Evolutionary conservation across 2,113 vertebrate species (phyloP), one percentile per base, ranked within the genome.

Genomic region (Oryzias woworae): DNA sequence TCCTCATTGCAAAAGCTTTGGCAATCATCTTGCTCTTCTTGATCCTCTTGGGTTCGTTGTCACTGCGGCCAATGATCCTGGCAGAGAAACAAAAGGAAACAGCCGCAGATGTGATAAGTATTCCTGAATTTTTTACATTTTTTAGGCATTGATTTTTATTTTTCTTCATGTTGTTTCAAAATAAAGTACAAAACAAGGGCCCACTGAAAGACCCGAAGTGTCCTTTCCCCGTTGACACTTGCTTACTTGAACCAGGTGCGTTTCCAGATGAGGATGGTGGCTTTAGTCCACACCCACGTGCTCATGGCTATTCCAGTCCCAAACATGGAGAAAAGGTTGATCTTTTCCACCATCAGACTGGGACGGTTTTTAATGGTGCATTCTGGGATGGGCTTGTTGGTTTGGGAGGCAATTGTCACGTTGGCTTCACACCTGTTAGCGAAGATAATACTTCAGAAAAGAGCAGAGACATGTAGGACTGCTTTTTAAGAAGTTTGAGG

Each of bases 21-120:
- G 97, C 97, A 0, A 99, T 99, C 97, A 99, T 99, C 87, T 95
- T 97, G 91, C 97, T 99, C 88, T 98, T 98, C 88, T 98, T 98
- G 76, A 99, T 96, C 84, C 97, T 92, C 80, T 98, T 99, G 62
- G 96, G 97, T 26, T 98, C 96, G 7, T 98, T 93, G 1, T 96
- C 95, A 5, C 96, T 96, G 12, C 94, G 94, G 15, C 97, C 96
- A 0, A 95, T 94, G 74, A 99, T 91, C 88, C 97, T 99, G 72
- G 17, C 3, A 69, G 36, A 26, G 15, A 17, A 50, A 24, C 24
- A 56, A 4, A 48, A 72, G 53, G 26, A 24, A 47, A 17, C 1
- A 18, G 52, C 45, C 41, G 51, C 18, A 26, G 14, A 28, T 26
- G 6, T 24, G 26, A 20, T 1, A 4, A 2, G 2, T 17, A 17